Evolutionary conservation across 1,140 invertebrate genomes (phyloP), one percentile per base, ranked within the genome.

Genomic region (Drosophila albomicans): DNA sequence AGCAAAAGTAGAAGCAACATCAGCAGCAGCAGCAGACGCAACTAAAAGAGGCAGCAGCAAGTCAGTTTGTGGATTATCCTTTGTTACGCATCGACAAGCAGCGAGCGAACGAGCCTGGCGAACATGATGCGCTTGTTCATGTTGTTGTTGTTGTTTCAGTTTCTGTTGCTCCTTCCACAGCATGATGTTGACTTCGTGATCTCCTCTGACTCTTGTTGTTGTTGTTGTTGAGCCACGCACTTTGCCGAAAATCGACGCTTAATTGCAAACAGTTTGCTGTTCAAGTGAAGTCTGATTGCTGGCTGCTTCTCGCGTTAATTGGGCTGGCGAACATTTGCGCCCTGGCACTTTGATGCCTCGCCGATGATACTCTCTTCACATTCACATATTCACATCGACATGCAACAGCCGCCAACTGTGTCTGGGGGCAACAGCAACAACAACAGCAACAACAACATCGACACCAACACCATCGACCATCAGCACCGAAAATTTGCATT

Each of bases 271-370:
- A 79, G 48, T 78, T 76, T 77, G 70, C 72, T 80, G 77, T 88
- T 87, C 82, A 87, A 87, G 82, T 87, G 84, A 87, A 82, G 70
- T 85, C 85, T 88, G 85, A 88, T 88, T 89, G 70, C 74, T 62
- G 57, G 70, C 74, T 61, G 57, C 59, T 45, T 54, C 51, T 56
- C 28, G 70, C 75, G 70, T 78, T 78, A 78, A 78, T 78, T 78
- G 75, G 76, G 71, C 62, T 65, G 65, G 84, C 69, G 69, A 82
- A 80, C 76, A 88, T 89, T 85, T 85, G 69, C 69, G 43, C 57
- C 41, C 61, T 81, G 80, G 74, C 85, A 84, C 85, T 88, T 88
- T 88, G 85, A 88, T 88, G 85, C 85, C 85, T 80, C 73, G 85
- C 85, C 85, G 85, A 88, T 89, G 85, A 89, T 90, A 85, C 69